Conservation (phyloP, 2,797 vertebrate genomes). For the Takifugu ocellatus region DNA sequence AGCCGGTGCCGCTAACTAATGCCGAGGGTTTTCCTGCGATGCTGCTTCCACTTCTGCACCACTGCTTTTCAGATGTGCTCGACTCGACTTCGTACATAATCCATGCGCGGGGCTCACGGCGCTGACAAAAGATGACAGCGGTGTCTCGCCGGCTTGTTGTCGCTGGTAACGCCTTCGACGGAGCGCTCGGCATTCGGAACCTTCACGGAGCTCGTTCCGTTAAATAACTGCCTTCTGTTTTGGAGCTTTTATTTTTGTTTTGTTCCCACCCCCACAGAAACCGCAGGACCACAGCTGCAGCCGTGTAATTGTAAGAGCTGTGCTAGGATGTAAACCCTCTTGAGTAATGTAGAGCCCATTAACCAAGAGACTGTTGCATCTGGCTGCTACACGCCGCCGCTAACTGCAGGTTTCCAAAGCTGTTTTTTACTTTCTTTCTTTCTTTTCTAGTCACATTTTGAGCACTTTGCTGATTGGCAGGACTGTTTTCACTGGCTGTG, state of each 20-base stretch:
- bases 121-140: constrained; percentile 54
- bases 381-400: not conserved
- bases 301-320: constrained; percentile 10
- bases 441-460: not conserved
- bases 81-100: constrained; percentile 51
- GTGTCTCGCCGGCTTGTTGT: constrained; percentile 24
- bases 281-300: constrained; percentile 18
- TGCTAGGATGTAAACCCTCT: constrained; percentile 21
- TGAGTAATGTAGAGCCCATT: constrained; percentile 1
- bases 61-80: constrained; percentile 22
- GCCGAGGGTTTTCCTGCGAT: constrained; percentile 1
- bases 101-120: constrained; percentile 19
- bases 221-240: constrained; percentile 12
- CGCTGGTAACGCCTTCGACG: constrained; percentile 18
- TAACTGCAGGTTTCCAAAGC: not conserved
- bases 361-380: not conserved
- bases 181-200: constrained; percentile 16
- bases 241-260: constrained; percentile 3
- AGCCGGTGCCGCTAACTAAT: constrained; percentile 33
- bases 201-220: constrained; percentile 21
- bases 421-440: constrained; percentile 10
- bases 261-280: not conserved
- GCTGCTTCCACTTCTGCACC: constrained; percentile 23
- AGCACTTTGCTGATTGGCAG: constrained; percentile 2
- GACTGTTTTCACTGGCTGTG: not conserved